Base-by-base conservation (phyloP, 2,113 vertebrate species). In the Lethenteron reissneri region DNA sequence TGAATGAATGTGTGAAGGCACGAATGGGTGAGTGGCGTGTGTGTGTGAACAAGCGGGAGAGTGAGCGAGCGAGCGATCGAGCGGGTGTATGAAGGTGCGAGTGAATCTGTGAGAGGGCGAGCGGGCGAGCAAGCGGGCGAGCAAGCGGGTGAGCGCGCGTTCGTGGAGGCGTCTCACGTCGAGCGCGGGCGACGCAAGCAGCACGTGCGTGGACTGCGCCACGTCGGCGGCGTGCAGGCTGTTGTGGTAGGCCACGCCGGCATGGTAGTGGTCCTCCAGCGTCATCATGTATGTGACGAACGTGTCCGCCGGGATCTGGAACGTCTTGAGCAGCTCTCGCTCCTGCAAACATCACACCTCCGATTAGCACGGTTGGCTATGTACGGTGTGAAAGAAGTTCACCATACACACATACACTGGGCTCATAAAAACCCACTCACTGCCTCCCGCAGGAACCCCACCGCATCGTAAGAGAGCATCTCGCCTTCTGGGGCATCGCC, bases 1-100 rank as follows among this genome's bases (percentile, higher is more conserved):
- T 41, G 41, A 41, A 7, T 41, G 41, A 41, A 5, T 41, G 41
- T 41, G 41, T 41, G 41, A 41, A 41, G 4, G 41, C 41, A 41
- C 41, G 41, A 41, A 41, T 5, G 41, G 5, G 41, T 41, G 41
- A 41, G 41, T 41, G 41, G 41, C 41, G 41, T 41, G 41, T 41
- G 5, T 41, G 25, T 41, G 41, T 41, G 41, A 41, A 41, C 41
- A 41, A 41, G 41, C 41, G 2, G 1, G 41, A 41, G 25, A 25
- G 25, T 81, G 81, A 82, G 81, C 83, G 81, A 82, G 82, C 84
- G 81, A 82, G 81, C 83, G 81, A 82, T 82, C 84, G 81, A 82
- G 81, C 78, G 77, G 79, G 79, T 78, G 77, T 72, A 80, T 78
- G 80, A 77, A 78, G 80, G 82, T 78, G 70, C 75, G 72, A 70